Evolutionary conservation across 2,113 vertebrate species (phyloP), one percentile per base, ranked within the genome.

Genomic region (Leptodactylus fuscus): DNA sequence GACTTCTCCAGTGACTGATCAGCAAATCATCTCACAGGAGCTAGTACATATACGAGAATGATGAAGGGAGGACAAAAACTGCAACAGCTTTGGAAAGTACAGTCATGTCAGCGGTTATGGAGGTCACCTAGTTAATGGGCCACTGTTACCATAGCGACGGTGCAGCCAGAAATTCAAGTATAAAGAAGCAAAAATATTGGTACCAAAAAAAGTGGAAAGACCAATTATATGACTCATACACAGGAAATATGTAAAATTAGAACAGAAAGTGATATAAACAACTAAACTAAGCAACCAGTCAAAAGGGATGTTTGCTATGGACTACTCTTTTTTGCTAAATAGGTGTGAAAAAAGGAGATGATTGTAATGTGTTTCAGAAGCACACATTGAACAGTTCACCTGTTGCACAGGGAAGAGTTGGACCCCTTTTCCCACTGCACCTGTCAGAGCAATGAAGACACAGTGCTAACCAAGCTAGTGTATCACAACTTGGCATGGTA

Each of bases 51-150:
- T 38, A 36, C 6, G 8, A 38, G 34, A 36, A 38, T 16, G 18
- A 70, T 38, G 5, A 13, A 11, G 2, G 24, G 73, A 49, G 9
- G 24, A 32, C 24, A 2, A 16, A 32, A 29, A 51, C 5, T 24
- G n/a, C 41, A 49, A 32, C 46, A 51, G 73, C 46, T 76, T 16
- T 7, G 71, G 15, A 27, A 48, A 29, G 41, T 48, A 16, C 71
- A 48, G 16, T 32, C 32, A 27, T 76, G 73, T 76, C 73, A 75
- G 4, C 5, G 24, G 13, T 18, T 24, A 24, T 10, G 27, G 73
- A 76, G 73, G 73, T 51, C 24, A 5, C n/a, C 44, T 75, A 5
- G 13, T 44, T 75, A 75, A 48, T 49, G n/a, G 62, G 46, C 73
- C 27, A 29, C 73, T 34, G 46, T 76, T 49, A 49, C 46, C 73